Evolutionary conservation across 2,797 vertebrate species (phyloP), one percentile per base, ranked within the genome.

Genomic region (Semotilus atromaculatus): DNA sequence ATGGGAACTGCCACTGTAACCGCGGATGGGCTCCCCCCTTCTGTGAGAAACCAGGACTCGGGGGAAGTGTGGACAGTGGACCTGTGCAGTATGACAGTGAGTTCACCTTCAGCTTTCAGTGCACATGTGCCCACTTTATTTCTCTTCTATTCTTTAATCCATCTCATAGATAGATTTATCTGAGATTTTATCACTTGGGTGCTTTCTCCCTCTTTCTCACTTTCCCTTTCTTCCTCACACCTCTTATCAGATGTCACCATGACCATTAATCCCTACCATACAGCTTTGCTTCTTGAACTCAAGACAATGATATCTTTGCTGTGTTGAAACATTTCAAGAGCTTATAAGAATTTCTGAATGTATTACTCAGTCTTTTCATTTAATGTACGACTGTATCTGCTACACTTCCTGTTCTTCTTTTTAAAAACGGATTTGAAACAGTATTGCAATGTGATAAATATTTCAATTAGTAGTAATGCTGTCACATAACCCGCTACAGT

Each of bases 41-140:
- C 93, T 99, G 98, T 11, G 94, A 97, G 83, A 94, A 97, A 90
- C 94, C 95, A 0, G 98, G 98, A 1, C 92, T 96, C 0, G 98
- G 98, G 0, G 98, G 98, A 81, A 99, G 98, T 0, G 90, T 96
- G 89, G 98, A 99, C 94, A 99, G 98, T 0, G 98, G 98, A n/a
- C 98, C 98, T 0, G 88, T 97, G 55, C 96, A 94, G 81, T 91
- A 93, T 0, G 93, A 96, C 93, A 93, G 98, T 99, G 90, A 93
- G 97, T 94, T 70, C 34, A 62, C 71, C 77, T 80, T 86, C 14
- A 70, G 23, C 40, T 58, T 70, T 55, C 64, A 67, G n/a, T 31
- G 26, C 36, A 62, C 76, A 62, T 72, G 48, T 19, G 18, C 68
- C 23, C 64, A 43, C 16, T 45, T 40, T 80, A 53, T 66, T 67